phyloP scores from a whole-genome alignment of 53 echinoderm and acorn worm genomes.

The Echinarachnius parma region DNA sequence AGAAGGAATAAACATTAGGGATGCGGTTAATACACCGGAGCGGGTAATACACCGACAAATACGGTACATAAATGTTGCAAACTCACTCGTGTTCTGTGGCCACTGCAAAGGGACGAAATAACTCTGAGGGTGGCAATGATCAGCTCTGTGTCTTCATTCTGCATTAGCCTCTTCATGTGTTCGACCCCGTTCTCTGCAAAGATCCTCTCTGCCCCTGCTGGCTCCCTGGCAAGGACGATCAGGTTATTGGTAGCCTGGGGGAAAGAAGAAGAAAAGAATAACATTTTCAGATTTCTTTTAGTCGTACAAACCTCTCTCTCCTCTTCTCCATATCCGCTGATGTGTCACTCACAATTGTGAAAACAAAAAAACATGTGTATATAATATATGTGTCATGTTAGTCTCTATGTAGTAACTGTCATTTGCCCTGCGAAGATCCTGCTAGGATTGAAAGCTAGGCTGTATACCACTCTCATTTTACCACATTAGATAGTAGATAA shows the following conservation, averaged over 20 bases:
- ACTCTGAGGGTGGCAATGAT: slow-evolving; percentile 67
- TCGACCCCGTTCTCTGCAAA: slow-evolving; percentile 74
- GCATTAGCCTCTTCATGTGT: slow-evolving; percentile 60
- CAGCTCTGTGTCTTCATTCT: slow-evolving; percentile 59
- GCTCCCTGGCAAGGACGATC: slow-evolving; percentile 85
- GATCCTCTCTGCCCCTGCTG: slow-evolving; percentile 89
- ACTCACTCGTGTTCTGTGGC: slow-evolving; percentile 87
- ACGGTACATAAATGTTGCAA: too few relatives aligned
- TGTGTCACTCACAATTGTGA: slow-evolving; percentile 51
- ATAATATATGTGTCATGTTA: too few relatives aligned
- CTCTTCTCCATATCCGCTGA: slow-evolving; percentile 65
- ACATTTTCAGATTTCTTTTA: too few relatives aligned
- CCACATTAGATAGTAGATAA: too few relatives aligned
- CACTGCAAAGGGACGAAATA: slow-evolving; percentile 77
- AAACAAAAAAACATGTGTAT: too few relatives aligned
- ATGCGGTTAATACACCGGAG: too few relatives aligned
- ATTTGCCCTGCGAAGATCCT: too few relatives aligned
- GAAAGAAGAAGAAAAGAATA: background rate
- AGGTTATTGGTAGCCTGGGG: slow-evolving; percentile 90
- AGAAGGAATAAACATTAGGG: too few relatives aligned
- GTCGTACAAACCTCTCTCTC: slow-evolving; percentile 87
- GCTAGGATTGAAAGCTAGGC: too few relatives aligned
- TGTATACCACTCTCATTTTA: too few relatives aligned
- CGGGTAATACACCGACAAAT: too few relatives aligned
- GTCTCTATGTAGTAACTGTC: too few relatives aligned